Conservation (phyloP, 2,797 vertebrate species). For the Leptatherina wallacei region DNA sequence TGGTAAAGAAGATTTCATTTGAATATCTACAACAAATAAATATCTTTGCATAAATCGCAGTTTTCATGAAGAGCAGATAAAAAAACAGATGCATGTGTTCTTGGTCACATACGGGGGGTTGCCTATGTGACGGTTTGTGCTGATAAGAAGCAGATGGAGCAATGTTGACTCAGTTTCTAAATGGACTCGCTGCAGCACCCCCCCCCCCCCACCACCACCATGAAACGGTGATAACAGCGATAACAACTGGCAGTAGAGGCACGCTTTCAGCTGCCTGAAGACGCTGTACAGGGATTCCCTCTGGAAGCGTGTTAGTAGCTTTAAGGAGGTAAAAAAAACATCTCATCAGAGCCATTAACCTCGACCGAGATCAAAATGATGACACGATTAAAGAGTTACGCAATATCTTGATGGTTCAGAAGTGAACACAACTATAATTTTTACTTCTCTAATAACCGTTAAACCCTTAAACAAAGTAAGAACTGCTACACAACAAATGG, state of each 20-base stretch:
- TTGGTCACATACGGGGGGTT: background rate
- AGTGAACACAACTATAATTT: background rate
- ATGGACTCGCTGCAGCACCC: background rate
- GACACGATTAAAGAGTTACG: background rate
- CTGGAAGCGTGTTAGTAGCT: slow-evolving; percentile 6
- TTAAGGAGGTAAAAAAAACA: background rate
- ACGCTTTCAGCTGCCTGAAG: background rate
- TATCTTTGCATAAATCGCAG: background rate
- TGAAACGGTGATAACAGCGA: background rate
- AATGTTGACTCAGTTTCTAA: background rate
- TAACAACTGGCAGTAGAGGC: background rate
- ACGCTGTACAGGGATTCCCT: slow-evolving; percentile 10
- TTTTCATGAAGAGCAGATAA: background rate
- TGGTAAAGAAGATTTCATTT: background rate
- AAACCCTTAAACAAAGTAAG: too few relatives aligned
- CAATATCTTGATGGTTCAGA: background rate
- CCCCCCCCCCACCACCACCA: too few relatives aligned
- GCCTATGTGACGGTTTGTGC: background rate
- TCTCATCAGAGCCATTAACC: too few relatives aligned
- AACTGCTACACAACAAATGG: too few relatives aligned
- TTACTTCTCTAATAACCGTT: background rate
- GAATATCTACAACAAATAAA: background rate
- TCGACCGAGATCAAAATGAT: background rate
- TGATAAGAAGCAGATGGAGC: slow-evolving; percentile 11
- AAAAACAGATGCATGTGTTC: background rate